Percentiles rank a stretch among this genome's conserved stretches.
phyloP scores from a whole-genome alignment of 1,140 invertebrate species.

The Aphidius gifuensis region DNA sequence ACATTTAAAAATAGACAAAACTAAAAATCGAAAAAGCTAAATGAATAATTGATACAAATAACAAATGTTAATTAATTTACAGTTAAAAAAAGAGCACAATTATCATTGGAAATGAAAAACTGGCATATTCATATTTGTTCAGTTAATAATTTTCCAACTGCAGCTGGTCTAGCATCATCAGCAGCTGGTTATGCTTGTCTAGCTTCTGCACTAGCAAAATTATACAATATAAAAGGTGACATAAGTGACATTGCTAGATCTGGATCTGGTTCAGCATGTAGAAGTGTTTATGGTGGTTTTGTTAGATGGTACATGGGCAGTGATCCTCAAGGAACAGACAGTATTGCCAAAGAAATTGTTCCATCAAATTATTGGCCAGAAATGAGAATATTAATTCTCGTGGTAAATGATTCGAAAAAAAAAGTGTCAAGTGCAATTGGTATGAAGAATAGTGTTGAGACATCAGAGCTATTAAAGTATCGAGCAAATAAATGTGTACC shows the following conservation, averaged over 20 bases:
- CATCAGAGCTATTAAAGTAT: constrained; percentile 79
- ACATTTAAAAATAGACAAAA: constrained; percentile 4
- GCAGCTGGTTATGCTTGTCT: constrained; percentile 96
- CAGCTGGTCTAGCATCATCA: constrained; percentile 95
- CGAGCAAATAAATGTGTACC: constrained; percentile 73
- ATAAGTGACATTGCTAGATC: constrained; percentile 79
- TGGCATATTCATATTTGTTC: constrained; percentile 89
- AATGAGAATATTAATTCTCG: constrained; percentile 84
- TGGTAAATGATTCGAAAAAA: constrained; percentile 85
- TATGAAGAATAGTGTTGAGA: constrained; percentile 82
- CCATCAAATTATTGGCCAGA: constrained; percentile 83
- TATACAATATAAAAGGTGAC: constrained; percentile 77
- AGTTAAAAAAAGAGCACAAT: constrained; percentile 51
- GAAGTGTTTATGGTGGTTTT: constrained; percentile 93
- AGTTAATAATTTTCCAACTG: constrained; percentile 97
- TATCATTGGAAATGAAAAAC: constrained; percentile 48
- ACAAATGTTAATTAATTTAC: constrained; percentile 29
- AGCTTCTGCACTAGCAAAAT: constrained; percentile 67
- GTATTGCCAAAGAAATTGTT: constrained; percentile 74
- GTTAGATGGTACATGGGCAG: constrained; percentile 81
- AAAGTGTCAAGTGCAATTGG: constrained; percentile 84
- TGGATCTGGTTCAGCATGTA: constrained; percentile 95
- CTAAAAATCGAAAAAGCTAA: constrained; percentile 12
- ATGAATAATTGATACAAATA: constrained; percentile 3
- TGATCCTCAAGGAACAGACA: constrained; percentile 72